Evolutionary conservation across 2,888 invertebrate species (phyloP).

Genomic region (Amblyjoppa proteus): DNA sequence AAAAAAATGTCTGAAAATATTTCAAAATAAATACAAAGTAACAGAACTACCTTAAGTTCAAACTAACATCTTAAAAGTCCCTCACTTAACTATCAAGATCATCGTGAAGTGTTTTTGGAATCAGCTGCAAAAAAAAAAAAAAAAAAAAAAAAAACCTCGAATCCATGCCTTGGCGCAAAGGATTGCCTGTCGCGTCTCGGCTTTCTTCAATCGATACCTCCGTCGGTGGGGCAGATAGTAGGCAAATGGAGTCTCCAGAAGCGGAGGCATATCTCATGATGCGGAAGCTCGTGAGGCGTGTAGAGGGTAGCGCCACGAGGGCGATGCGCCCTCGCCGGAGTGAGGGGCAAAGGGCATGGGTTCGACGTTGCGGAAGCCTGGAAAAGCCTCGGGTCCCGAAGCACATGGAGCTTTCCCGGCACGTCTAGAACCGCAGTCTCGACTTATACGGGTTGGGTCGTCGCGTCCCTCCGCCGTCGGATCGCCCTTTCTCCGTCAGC

Average conservation of each 20-base stretch:
- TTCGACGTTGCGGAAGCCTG: neutral
- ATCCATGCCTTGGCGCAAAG: neutral
- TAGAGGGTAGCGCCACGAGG: neutral
- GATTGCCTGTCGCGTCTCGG: neutral
- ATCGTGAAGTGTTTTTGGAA: neutral
- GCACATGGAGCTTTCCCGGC: constrained; percentile 9
- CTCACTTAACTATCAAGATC: neutral
- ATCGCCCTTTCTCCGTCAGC: neutral
- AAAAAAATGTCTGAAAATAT: too few relatives aligned
- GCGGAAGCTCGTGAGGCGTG: neutral
- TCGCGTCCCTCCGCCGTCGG: constrained; percentile 42
- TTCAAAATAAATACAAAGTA: too few relatives aligned
- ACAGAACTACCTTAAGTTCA: too few relatives aligned
- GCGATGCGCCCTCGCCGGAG: too few relatives aligned
- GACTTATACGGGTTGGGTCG: constrained; percentile 9
- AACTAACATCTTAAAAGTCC: too few relatives aligned
- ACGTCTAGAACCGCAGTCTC: constrained; percentile 7
- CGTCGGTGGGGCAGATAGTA: neutral
- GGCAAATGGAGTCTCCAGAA: constrained; percentile 4
- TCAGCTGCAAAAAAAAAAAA: neutral
- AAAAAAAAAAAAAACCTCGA: neutral
- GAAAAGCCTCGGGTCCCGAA: constrained; percentile 11
- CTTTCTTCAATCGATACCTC: constrained; percentile 1
- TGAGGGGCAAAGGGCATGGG: neutral
- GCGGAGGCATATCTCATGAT: constrained; percentile 4